Evolutionary conservation across 2,113 vertebrate genomes (phyloP), one percentile per base, ranked within the genome.

Genomic region (Eleginops maclovinus): DNA sequence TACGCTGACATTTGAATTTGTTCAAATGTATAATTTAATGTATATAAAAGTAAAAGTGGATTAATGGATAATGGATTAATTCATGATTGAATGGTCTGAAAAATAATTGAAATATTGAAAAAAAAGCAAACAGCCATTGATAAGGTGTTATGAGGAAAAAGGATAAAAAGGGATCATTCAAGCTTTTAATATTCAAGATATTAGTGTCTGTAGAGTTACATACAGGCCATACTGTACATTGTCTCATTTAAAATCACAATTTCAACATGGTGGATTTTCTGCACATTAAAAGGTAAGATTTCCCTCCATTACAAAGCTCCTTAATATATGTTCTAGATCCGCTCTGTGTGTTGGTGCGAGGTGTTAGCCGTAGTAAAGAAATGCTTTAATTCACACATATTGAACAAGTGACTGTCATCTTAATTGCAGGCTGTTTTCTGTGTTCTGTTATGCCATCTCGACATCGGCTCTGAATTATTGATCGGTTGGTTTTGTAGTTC

Each of bases 401-500:
- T 46, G 36, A 85, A 51, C 69, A 88, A 79, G 74, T 51, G 63
- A 61, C 81, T 82, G 83, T 65, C 72, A 63, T 88, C 75, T 85
- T 82, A 77, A 86, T 88, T 75, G 24, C 74, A 56, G 22, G 31
- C 62, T 77, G 86, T 80, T 92, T 71, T 61, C 74, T 69, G 31
- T 83, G 78, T 70, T 70, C 65, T 65, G 87, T 88, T 88, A 85
- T 90, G 78, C 80, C 85, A 83, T 77, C 62, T 81, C 58, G 65
- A 84, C 86, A 46, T 70, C 56, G 0, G 8, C 40, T 28, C 16
- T 93, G 85, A 89, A 93, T 93, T 90, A 92, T 92, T 92, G 77
- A 93, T 82, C 2, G 3, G 24, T 61, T 92, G 89, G 92, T 92
- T 93, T 93, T 93, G 91, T 92, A 89, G 81, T 85, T 82, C 82